phyloP scores from a whole-genome alignment of 2,797 vertebrate species.

The Saguinus oedipus region DNA sequence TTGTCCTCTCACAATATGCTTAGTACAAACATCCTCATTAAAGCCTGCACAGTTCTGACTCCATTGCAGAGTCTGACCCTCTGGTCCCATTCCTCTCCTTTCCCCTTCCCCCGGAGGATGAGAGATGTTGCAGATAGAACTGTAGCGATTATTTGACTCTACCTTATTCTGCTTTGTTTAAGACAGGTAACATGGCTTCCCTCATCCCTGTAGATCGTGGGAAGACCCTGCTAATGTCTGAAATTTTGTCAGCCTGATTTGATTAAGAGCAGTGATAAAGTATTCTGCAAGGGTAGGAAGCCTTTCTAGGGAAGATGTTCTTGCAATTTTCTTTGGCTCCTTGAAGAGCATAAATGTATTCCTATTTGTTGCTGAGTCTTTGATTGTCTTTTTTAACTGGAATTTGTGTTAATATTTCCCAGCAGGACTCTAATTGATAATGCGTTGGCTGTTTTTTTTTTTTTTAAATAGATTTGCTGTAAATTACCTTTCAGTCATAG shows the following conservation, averaged over 20 bases:
- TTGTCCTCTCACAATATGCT: slow-evolving; percentile 27
- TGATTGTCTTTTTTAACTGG: slow-evolving; percentile 63
- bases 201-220: neutral
- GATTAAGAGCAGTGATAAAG: slow-evolving; percentile 66
- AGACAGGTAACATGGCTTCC: slow-evolving; percentile 30
- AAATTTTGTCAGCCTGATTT: slow-evolving; percentile 57
- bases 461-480: slow-evolving; percentile 25
- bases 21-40: slow-evolving; percentile 41
- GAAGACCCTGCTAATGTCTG: slow-evolving; percentile 11
- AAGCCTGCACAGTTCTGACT: neutral
- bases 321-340: slow-evolving; percentile 54
- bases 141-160: neutral
- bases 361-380: slow-evolving; percentile 65
- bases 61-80: neutral
- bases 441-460: neutral
- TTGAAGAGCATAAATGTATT: slow-evolving; percentile 53
- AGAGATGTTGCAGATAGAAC: neutral
- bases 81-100: neutral
- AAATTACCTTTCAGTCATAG: slow-evolving; percentile 71
- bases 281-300: slow-evolving; percentile 28
- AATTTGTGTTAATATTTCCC: slow-evolving; percentile 64
- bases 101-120: neutral
- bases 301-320: slow-evolving; percentile 51
- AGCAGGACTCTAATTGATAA: slow-evolving; percentile 71
- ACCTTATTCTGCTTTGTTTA: neutral